These are phyloP conservation scores for Oncorhynchus masou DNA, from an alignment of 2,113 vertebrate species.

Conservation along the genomic window DNA sequence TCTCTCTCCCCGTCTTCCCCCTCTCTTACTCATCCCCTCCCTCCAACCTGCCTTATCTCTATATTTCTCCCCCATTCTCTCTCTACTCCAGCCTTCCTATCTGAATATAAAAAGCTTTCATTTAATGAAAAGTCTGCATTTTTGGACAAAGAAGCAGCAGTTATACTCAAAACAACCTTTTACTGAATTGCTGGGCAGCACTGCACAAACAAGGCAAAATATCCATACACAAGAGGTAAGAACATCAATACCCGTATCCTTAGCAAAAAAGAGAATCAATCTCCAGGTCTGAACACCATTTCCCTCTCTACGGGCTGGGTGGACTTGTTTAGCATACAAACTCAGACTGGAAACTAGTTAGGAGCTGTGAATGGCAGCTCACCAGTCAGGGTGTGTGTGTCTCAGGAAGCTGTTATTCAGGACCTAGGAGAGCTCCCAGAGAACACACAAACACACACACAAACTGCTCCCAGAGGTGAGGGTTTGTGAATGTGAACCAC, in stretches of 20 bases:
- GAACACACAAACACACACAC: slow-evolving; percentile 2
- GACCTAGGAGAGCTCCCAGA: slow-evolving; percentile 37
- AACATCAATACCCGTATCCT: background rate
- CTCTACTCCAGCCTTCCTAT: no score
- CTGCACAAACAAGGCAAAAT: background rate
- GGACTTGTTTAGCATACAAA: no score
- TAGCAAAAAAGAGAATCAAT: slow-evolving; percentile 6
- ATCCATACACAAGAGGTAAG: background rate
- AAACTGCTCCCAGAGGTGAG: slow-evolving; percentile 12
- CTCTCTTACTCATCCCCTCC: no score
- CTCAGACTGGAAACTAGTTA: background rate
- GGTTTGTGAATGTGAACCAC: background rate
- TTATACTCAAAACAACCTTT: slow-evolving; percentile 3
- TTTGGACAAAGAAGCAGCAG: background rate
- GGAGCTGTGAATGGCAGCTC: no score
- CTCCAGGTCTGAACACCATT: no score
- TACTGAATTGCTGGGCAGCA: background rate
- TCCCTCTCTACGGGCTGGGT: no score
- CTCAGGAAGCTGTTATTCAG: slow-evolving; percentile 27
- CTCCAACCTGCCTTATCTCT: background rate
- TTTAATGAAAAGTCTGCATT: background rate
- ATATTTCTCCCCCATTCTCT: background rate
- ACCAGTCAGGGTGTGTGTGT: background rate
- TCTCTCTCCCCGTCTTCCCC: background rate
- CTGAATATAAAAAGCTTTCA: no score